phyloP scores from a whole-genome alignment of 1,140 invertebrate species.

The Muscidifurax raptorellus region DNA sequence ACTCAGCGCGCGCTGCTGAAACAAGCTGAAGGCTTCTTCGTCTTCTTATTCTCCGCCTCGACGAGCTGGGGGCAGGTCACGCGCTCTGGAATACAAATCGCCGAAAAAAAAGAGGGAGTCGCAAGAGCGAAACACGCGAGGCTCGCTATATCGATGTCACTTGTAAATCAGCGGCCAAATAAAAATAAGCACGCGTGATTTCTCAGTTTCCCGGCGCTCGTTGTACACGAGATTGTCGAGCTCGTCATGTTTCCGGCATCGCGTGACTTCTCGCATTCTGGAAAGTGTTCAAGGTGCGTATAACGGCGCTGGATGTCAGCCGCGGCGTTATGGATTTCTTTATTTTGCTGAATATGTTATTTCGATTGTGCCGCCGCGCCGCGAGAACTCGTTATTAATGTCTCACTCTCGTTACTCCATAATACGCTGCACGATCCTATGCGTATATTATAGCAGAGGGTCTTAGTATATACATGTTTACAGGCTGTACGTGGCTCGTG shows the following conservation, averaged over 20 bases:
- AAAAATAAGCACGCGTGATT: constrained; percentile 6
- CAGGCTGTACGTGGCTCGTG: too few relatives aligned
- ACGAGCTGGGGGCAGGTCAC: not conserved
- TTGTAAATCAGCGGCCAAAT: not conserved
- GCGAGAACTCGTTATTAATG: too few relatives aligned
- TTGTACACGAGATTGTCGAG: not conserved
- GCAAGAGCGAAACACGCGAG: not conserved
- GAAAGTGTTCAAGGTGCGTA: not conserved
- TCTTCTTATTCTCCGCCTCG: too few relatives aligned
- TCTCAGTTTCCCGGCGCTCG: not conserved
- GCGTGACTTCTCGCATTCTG: constrained; percentile 12
- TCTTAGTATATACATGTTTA: too few relatives aligned
- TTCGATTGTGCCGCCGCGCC: too few relatives aligned
- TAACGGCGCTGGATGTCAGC: not conserved
- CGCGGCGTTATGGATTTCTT: too few relatives aligned
- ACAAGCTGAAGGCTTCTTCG: not conserved
- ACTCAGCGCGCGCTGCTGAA: not conserved
- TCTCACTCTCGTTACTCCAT: too few relatives aligned
- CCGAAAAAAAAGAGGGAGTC: not conserved
- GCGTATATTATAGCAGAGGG: too few relatives aligned
- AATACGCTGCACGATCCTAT: too few relatives aligned
- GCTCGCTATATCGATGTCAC: not conserved
- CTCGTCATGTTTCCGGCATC: not conserved
- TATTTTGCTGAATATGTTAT: too few relatives aligned
- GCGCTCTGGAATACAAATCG: not conserved